Conservation (phyloP, 2,888 invertebrate species). For the Chymomyza procnemis region DNA sequence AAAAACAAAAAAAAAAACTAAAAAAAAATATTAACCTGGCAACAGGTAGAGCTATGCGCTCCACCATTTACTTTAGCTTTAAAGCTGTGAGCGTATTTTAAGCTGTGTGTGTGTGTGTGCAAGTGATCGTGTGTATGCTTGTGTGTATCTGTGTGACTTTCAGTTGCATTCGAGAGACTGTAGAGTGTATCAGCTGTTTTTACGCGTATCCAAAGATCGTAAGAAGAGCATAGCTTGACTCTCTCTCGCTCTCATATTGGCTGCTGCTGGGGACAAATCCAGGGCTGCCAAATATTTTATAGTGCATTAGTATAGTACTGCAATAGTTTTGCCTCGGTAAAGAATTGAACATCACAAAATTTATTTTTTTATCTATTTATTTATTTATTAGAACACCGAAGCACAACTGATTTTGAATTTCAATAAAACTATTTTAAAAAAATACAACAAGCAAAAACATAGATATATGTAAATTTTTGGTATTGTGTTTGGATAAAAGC, state of each 20-base stretch:
- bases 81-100: conserved; percentile 11
- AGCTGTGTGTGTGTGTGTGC: conserved; percentile 11
- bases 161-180: not conserved
- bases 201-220: conserved; percentile 18
- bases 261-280: not conserved
- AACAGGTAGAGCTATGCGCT: conserved; percentile 24
- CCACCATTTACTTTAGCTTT: no score
- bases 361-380: no score
- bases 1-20: no score
- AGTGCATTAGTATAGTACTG: no score
- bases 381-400: no score
- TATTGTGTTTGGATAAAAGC: no score
- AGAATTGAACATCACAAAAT: no score
- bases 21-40: conserved; percentile 27
- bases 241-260: not conserved
- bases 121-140: conserved; percentile 18
- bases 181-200: conserved; percentile 43
- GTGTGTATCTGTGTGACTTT: not conserved
- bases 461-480: no score
- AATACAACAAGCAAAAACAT: no score
- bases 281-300: not conserved
- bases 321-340: no score
- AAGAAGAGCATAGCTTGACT: not conserved
- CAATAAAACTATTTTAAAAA: no score
- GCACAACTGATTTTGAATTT: no score